Evolutionary conservation across 35 echinoderm and acorn worm species (phyloP).

Genomic region (Heliocidaris tuberculata): DNA sequence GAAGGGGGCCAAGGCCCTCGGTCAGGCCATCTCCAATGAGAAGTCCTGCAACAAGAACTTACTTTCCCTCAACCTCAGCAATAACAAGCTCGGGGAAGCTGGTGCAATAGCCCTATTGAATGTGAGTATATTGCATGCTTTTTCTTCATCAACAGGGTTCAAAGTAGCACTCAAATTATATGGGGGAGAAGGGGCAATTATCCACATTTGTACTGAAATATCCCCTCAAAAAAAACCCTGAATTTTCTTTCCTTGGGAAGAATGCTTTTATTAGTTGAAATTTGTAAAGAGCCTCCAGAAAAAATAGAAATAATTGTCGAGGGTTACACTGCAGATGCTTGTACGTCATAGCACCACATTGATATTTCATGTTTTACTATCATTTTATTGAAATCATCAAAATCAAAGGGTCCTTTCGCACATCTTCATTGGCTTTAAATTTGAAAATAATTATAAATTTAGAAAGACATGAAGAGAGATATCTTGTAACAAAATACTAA

Average conservation of each 20-base stretch:
- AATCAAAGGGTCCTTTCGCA: too few relatives aligned
- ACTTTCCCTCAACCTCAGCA: slow-evolving; percentile 75
- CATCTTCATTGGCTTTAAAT: too few relatives aligned
- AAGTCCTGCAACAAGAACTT: slow-evolving; percentile 94
- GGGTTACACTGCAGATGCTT: too few relatives aligned
- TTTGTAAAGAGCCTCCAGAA: too few relatives aligned
- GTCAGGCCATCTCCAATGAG: slow-evolving; percentile 86
- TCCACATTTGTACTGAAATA: not conserved
- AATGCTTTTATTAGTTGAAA: not conserved
- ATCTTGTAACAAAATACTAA: too few relatives aligned
- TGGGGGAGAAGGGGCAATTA: not conserved
- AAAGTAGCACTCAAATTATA: not conserved
- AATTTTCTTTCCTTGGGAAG: not conserved
- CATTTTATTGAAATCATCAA: too few relatives aligned
- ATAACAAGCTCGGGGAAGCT: slow-evolving; percentile 81
- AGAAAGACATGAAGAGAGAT: too few relatives aligned
- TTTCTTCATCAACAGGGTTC: not conserved
- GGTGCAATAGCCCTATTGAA: slow-evolving; percentile 75
- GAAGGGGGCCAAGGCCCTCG: slow-evolving; percentile 77
- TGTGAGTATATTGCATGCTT: slow-evolving; percentile 59
- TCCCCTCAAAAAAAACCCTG: not conserved
- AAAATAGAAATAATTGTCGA: too few relatives aligned
- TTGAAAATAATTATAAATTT: too few relatives aligned
- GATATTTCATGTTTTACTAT: too few relatives aligned
- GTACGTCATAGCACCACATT: too few relatives aligned